These are phyloP conservation scores for Athetis lepigone DNA, from an alignment of 2,888 invertebrate genomes.

Conservation along the genomic window DNA sequence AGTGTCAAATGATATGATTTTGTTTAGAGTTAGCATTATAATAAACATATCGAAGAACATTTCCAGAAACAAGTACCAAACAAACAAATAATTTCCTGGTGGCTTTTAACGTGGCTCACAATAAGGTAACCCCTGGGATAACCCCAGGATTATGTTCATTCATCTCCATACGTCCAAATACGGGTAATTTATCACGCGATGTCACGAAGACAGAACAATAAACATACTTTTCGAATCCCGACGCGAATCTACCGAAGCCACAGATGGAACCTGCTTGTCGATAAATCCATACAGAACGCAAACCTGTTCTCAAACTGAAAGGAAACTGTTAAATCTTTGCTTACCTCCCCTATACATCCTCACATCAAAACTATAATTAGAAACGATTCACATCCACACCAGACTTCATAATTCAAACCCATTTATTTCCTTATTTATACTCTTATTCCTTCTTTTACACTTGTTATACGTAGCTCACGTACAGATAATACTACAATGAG, in stretches of 20 bases:
- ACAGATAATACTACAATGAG: conserved; percentile 88
- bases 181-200: conserved; percentile 58
- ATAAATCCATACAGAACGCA: conserved; percentile 56
- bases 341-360: conserved; percentile 58
- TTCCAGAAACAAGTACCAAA: conserved; percentile 8
- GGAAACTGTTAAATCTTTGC: conserved; percentile 58
- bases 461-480: conserved; percentile 87
- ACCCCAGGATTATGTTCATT: conserved; percentile 55
- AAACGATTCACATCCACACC: conserved; percentile 72
- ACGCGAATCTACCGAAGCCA: conserved; percentile 40
- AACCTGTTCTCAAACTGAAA: conserved; percentile 56
- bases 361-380: conserved; percentile 75
- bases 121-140: conserved; percentile 48
- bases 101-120: conserved; percentile 49
- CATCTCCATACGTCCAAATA: conserved; percentile 60
- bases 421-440: conserved; percentile 85
- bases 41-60: neutral
- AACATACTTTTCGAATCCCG: conserved; percentile 57
- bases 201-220: conserved; percentile 58
- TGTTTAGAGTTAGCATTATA: neutral
- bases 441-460: conserved; percentile 81
- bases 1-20: neutral
- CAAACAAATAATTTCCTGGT: conserved; percentile 37
- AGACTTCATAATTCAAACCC: conserved; percentile 78
- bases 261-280: conserved; percentile 48